Base-by-base conservation (phyloP, 2,797 vertebrate species). In the Sebastiscus albofasciatus region DNA sequence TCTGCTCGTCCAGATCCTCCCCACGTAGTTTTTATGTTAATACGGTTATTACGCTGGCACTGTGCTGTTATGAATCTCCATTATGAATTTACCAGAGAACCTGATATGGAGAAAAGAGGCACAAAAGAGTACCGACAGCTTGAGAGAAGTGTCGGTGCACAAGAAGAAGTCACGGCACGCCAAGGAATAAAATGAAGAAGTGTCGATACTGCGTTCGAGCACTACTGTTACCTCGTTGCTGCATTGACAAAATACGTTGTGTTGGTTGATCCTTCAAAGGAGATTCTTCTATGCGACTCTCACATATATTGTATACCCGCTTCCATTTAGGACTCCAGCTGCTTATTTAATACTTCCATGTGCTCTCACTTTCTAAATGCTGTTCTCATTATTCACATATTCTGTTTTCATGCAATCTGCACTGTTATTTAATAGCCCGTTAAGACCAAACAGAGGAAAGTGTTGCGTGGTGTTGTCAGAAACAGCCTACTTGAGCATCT, bases 401-500 rank as follows among this genome's bases (percentile, higher is more conserved):
- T 70, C 67, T 76, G 14, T 81, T 85, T 85, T 42, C 75, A 72
- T 49, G 49, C 75, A 77, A 59, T 78, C 70, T 82, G 80, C 69
- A 36, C 59, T 59, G 13, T 83, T 79, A 67, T 29, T 46, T 59
- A 71, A 65, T 46, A 65, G 36, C 18, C 24, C 8, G 9, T 29
- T 49, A 36, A 73, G 59, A 69, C 65, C 31, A 46, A 77, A 81
- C 61, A 67, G 60, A 67, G 59, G 33, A 69, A 83, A 81, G 82
- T 85, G 77, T 88, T 84, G 79, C 58, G 61, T 78, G 71, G 75
- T 79, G 72, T 84, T 83, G 55, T 80, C 52, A 31, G 68, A 91
- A 90, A 76, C 81, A 61, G 77, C 82, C 60, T 33, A 70, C 75
- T 68, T 67, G 71, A 84, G 72, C 85, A 87, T 87, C 72, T 86